Evolutionary conservation across 2,888 invertebrate species (phyloP).

Genomic region (Mellilla xanthometata): DNA sequence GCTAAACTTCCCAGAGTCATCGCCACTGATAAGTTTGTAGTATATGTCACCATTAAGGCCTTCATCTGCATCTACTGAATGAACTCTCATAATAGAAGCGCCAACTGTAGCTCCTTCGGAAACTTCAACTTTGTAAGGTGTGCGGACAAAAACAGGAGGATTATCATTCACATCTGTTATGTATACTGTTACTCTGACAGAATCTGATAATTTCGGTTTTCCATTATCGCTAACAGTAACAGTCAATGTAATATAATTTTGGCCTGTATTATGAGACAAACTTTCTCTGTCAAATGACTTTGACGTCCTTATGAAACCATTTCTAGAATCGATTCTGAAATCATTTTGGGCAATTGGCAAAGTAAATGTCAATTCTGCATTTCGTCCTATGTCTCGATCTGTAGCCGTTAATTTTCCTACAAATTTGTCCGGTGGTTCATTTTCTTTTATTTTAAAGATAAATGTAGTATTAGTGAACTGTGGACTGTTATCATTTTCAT

Average conservation of each 20-base stretch:
- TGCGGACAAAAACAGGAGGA: slow-evolving; percentile 90
- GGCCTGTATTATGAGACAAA: slow-evolving; percentile 88
- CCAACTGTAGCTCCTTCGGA: slow-evolving; percentile 93
- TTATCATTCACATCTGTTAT: slow-evolving; percentile 96
- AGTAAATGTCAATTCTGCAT: slow-evolving; percentile 94
- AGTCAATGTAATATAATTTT: slow-evolving; percentile 91
- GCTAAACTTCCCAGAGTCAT: slow-evolving; percentile 89
- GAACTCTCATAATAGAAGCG: slow-evolving; percentile 92
- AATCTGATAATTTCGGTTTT: slow-evolving; percentile 87
- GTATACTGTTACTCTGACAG: slow-evolving; percentile 93
- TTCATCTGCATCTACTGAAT: slow-evolving; percentile 93
- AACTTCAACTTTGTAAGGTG: slow-evolving; percentile 94
- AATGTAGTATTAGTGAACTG: slow-evolving; percentile 95
- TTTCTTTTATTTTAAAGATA: slow-evolving; percentile 94
- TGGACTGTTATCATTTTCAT: slow-evolving; percentile 98
- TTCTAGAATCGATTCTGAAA: slow-evolving; percentile 93
- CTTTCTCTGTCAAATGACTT: slow-evolving; percentile 95
- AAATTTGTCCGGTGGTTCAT: slow-evolving; percentile 93
- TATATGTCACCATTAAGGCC: slow-evolving; percentile 95
- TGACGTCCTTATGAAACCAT: slow-evolving; percentile 94
- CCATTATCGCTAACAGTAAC: slow-evolving; percentile 95
- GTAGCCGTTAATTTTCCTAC: slow-evolving; percentile 95
- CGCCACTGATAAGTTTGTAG: slow-evolving; percentile 91
- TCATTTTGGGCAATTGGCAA: slow-evolving; percentile 89
- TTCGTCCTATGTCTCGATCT: slow-evolving; percentile 95